These are phyloP conservation scores for Hyles vespertilio DNA, from an alignment of 1,140 invertebrate genomes.

Conservation along the genomic window DNA sequence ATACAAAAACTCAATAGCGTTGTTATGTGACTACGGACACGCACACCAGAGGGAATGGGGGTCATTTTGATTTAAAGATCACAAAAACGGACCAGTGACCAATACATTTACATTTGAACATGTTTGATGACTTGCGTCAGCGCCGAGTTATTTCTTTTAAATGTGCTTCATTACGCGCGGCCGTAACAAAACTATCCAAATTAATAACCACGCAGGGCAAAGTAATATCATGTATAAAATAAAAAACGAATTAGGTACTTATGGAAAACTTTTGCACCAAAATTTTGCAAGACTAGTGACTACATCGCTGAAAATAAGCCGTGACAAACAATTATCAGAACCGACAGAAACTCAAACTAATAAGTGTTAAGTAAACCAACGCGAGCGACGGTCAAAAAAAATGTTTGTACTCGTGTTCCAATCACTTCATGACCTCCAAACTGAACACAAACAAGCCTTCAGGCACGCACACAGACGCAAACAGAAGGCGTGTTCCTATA, in stretches of 20 bases:
- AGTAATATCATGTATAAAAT: too few species aligned
- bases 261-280: slow-evolving; percentile 7
- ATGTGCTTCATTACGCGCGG: too few species aligned
- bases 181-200: too few species aligned
- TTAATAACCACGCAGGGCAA: too few species aligned
- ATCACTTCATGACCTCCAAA: slow-evolving; percentile 56
- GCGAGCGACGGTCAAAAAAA: slow-evolving; percentile 32
- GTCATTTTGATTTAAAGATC: slow-evolving; percentile 61
- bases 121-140: slow-evolving; percentile 57
- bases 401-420: slow-evolving; percentile 36
- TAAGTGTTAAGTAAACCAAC: slow-evolving; percentile 36
- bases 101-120: slow-evolving; percentile 56
- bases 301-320: slow-evolving; percentile 41
- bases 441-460: slow-evolving; percentile 41
- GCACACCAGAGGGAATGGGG: slow-evolving; percentile 41
- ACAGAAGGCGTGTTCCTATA: slow-evolving; percentile 59
- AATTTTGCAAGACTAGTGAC: slow-evolving; percentile 19
- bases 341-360: slow-evolving; percentile 24
- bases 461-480: slow-evolving; percentile 33
- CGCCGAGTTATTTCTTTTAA: too few species aligned
- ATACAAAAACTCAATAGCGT: not conserved
- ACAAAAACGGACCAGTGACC: slow-evolving; percentile 58
- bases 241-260: too few species aligned
- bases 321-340: slow-evolving; percentile 28
- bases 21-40: slow-evolving; percentile 39